A percentile compares a stretch with the other conserved stretches of the same genome.
These are phyloP conservation scores for Gymnoscopelus braueri DNA, from an alignment of 2,797 vertebrate species.

Conservation along the genomic window DNA sequence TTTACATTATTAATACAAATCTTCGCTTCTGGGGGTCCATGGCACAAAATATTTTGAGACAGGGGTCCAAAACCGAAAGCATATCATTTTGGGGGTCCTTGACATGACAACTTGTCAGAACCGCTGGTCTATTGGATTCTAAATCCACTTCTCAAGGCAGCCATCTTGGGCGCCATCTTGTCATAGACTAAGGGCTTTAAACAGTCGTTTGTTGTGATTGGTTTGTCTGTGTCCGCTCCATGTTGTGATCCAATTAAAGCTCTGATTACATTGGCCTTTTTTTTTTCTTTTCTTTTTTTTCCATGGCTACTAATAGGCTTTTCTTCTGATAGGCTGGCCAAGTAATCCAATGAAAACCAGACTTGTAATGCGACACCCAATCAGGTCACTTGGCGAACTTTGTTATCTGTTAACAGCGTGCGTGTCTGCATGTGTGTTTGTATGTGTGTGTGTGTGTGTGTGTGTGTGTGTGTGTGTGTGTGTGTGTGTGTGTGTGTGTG, in stretches of 20 bases:
- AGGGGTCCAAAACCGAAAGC: too few relatives aligned
- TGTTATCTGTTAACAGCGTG: slow-evolving; percentile 48
- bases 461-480: background rate
- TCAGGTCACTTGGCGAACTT: slow-evolving; percentile 59
- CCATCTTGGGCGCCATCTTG: too few relatives aligned
- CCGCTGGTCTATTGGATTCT: too few relatives aligned
- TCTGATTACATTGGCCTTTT: slow-evolving; percentile 59
- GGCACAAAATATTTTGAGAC: too few relatives aligned
- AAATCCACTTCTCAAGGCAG: too few relatives aligned
- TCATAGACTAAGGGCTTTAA: background rate
- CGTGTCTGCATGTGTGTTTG: slow-evolving; percentile 2
- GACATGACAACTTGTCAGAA: too few relatives aligned
- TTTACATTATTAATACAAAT: too few relatives aligned
- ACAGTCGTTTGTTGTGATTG: background rate
- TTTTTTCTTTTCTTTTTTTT: slow-evolving; percentile 16
- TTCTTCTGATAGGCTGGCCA: slow-evolving; percentile 26
- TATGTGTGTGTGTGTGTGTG: background rate
- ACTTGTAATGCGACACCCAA: slow-evolving; percentile 58
- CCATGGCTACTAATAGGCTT: slow-evolving; percentile 65
- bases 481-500: background rate
- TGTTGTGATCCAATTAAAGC: slow-evolving; percentile 50
- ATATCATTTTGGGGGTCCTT: too few relatives aligned
- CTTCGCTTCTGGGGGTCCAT: too few relatives aligned
- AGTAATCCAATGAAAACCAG: slow-evolving; percentile 64
- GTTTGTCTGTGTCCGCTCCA: slow-evolving; percentile 21